A percentile compares a stretch with the other conserved stretches of the same genome.
Conservation (phyloP, 2,113 vertebrate genomes). For the Epinephelus fuscoguttatus region DNA sequence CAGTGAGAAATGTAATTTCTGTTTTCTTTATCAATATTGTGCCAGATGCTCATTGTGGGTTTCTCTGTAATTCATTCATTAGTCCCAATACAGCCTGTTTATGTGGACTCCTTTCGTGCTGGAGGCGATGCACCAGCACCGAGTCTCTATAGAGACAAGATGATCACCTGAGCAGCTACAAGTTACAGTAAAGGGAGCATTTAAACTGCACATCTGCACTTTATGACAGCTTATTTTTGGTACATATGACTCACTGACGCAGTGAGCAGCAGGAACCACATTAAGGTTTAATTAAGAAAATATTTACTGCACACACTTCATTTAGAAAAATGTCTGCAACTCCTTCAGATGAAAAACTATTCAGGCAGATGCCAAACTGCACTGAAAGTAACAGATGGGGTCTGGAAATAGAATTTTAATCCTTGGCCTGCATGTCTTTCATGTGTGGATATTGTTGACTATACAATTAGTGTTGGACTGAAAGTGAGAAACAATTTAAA, state of each 20-base stretch:
- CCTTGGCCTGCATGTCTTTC: conserved; percentile 20
- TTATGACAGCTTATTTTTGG: neutral
- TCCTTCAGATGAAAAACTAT: neutral
- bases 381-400: conserved; percentile 36
- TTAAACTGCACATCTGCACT: neutral
- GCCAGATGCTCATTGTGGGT: conserved; percentile 39
- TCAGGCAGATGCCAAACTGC: conserved; percentile 14
- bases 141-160: conserved; percentile 12
- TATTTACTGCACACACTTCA: conserved; percentile 8
- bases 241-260: neutral
- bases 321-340: neutral
- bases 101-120: neutral
- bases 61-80: conserved; percentile 26
- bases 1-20: conserved; percentile 1
- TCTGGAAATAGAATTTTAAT: conserved; percentile 26
- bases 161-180: conserved; percentile 17
- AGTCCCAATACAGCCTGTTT: conserved; percentile 11
- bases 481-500: neutral
- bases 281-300: neutral
- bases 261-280: neutral
- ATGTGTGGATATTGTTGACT: neutral
- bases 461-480: neutral
- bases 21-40: conserved; percentile 27
- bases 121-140: neutral
- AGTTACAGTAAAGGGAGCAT: neutral